Percentiles rank a stretch among this genome's conserved stretches.
Evolutionary conservation across 2,113 vertebrate species (phyloP).

Genomic region (Nothoprocta pentlandii): DNA sequence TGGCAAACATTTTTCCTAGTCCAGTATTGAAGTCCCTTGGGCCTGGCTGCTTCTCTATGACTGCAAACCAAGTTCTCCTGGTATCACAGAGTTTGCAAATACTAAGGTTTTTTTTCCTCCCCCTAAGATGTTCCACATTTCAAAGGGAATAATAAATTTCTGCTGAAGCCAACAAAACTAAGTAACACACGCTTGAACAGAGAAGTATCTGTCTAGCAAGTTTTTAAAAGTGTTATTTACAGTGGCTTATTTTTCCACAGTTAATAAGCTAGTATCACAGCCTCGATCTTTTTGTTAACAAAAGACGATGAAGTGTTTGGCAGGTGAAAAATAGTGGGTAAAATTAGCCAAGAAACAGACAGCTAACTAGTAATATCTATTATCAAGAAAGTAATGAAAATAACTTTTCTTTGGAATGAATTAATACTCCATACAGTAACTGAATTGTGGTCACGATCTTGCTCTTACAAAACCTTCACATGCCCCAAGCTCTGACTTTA

Average conservation of each 20-base stretch:
- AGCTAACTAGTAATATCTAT: neutral
- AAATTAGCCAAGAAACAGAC: neutral
- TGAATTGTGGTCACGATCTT: neutral
- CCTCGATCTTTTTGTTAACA: neutral
- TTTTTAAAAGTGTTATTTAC: neutral
- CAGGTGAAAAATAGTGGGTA: neutral
- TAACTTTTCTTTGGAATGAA: neutral
- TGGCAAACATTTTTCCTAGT: constrained; percentile 63
- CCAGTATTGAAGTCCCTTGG: constrained; percentile 63
- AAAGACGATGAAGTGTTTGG: neutral
- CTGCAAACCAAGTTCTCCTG: constrained; percentile 74
- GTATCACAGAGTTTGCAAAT: constrained; percentile 67
- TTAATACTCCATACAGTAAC: neutral
- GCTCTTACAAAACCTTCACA: neutral
- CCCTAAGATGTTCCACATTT: constrained; percentile 75
- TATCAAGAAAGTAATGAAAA: neutral
- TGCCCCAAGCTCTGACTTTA: neutral
- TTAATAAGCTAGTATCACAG: neutral
- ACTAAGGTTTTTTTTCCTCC: neutral
- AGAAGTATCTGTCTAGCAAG: constrained; percentile 34
- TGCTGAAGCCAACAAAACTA: constrained; percentile 66
- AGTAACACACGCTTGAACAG: neutral
- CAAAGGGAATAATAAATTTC: constrained; percentile 72
- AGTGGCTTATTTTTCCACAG: constrained; percentile 13
- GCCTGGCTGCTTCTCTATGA: constrained; percentile 74